phyloP scores from a whole-genome alignment of 2,888 invertebrate species.

The Phortica okadai region DNA sequence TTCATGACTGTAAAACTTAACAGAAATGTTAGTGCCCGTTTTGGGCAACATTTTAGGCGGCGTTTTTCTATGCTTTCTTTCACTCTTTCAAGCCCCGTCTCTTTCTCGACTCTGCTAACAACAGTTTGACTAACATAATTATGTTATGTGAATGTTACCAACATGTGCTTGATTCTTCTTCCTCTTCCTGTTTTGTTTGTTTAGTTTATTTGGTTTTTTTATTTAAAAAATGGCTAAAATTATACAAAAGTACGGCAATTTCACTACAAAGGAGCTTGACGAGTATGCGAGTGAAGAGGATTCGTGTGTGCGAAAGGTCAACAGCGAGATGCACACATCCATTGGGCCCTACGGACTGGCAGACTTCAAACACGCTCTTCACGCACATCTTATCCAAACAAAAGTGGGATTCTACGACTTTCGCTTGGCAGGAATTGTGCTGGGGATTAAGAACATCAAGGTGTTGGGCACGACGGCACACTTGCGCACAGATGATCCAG shows the following conservation, averaged over 20 bases:
- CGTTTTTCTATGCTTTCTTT: too few species aligned
- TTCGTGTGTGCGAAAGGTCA: constrained; percentile 77
- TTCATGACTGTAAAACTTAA: too few species aligned
- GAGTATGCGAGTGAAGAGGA: constrained; percentile 77
- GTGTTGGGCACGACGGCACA: constrained; percentile 77
- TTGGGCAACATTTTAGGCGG: too few species aligned
- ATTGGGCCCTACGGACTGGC: constrained; percentile 79
- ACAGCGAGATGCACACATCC: constrained; percentile 77
- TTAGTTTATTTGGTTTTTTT: neutral
- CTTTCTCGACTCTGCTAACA: too few species aligned
- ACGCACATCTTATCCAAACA: constrained; percentile 74
- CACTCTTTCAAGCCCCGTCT: too few species aligned
- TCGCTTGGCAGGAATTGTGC: constrained; percentile 79
- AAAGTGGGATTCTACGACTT: constrained; percentile 78
- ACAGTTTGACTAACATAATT: too few species aligned
- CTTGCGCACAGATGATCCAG: constrained; percentile 78
- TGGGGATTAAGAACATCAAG: constrained; percentile 81
- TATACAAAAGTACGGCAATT: constrained; percentile 73
- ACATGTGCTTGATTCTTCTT: too few species aligned
- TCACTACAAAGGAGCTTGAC: constrained; percentile 76
- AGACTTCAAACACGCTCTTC: constrained; percentile 77
- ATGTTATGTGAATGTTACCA: too few species aligned
- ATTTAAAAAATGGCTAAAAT: constrained; percentile 65
- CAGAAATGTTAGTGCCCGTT: too few species aligned
- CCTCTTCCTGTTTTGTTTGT: neutral